These are phyloP conservation scores for Myotis davidii DNA, from an alignment of 2,113 vertebrate species.

Conservation along the genomic window DNA sequence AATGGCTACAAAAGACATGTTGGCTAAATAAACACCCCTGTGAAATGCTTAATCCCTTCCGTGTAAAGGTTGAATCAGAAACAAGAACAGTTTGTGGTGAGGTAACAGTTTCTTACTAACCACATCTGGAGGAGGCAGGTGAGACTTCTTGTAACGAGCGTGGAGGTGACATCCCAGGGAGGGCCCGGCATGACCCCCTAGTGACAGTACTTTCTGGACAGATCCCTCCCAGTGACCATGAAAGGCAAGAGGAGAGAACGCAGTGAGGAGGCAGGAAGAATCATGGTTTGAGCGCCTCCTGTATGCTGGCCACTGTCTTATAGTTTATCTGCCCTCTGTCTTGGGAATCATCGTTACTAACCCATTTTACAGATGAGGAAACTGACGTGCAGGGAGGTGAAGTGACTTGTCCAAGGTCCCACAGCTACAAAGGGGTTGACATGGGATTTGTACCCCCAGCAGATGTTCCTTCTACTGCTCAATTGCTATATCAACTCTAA, in stretches of 20 bases:
- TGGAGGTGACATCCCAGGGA: not conserved
- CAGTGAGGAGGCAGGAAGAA: not conserved
- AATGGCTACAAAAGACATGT: not conserved
- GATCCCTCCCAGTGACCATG: not conserved
- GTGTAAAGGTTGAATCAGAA: not conserved
- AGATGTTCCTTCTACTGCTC: not conserved
- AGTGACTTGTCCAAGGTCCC: not conserved
- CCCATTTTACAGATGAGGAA: slow-evolving; percentile 9
- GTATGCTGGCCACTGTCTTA: not conserved
- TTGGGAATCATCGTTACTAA: not conserved
- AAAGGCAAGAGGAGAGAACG: not conserved
- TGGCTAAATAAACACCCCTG: not conserved
- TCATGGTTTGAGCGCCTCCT: not conserved
- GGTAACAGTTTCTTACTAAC: not conserved
- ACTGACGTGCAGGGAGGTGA: not conserved
- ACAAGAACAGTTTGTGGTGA: not conserved
- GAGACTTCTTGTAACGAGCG: not conserved
- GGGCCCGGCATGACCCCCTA: not conserved
- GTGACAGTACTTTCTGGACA: not conserved
- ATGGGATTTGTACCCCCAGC: not conserved
- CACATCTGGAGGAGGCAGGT: not conserved
- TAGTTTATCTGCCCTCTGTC: not conserved
- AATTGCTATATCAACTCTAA: not conserved
- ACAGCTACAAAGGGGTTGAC: not conserved
- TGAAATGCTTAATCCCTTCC: not conserved